Base-by-base conservation (phyloP, 2,797 vertebrate genomes). In the Sus cebifrons region DNA sequence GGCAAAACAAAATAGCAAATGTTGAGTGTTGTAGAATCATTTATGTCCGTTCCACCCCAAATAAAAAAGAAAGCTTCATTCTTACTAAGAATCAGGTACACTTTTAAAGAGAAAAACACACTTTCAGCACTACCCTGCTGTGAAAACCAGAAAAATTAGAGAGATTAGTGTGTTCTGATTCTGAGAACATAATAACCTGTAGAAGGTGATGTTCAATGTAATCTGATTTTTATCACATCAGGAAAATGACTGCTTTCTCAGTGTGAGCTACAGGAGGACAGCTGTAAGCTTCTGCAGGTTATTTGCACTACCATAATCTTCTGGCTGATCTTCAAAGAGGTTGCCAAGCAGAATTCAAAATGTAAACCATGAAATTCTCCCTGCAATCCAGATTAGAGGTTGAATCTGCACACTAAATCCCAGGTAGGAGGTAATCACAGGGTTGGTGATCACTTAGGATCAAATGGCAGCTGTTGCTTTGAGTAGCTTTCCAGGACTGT, bases 281-380 rank as follows among this genome's bases (percentile, higher is more conserved):
- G 92, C 86, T 58, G n/a, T 49, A 21, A 71, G 17, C 58, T 58
- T 82, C 93, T 68, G 44, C 18, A 29, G 70, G 20, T 16, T 81
- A 15, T 81, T 29, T 93, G 52, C 82, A 68, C 32, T 14, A 8
- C 71, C 20, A 3, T 40, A 32, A 83, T 86, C 23, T 83, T 70
- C 67, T 81, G 93, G 89, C 13, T 96, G 78, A 79, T 95, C 86
- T 93, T 95, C 94, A 96, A 93, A 86, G 74, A 95, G 79, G 23
- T 86, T 92, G 71, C 71, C 85, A 85, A 85, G 40, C 27, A 36
- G 71, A 90, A 44, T 89, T 75, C 78, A 93, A 79, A 91, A 88
- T 89, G 29, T 29, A 93, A 96, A 73, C 25, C 52, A 36, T 58
- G 62, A 67, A 89, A 86, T 94, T 79, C 83, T 91, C 15, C 16